phyloP scores from a whole-genome alignment of 1,140 invertebrate species.

The Nasonia giraulti region DNA sequence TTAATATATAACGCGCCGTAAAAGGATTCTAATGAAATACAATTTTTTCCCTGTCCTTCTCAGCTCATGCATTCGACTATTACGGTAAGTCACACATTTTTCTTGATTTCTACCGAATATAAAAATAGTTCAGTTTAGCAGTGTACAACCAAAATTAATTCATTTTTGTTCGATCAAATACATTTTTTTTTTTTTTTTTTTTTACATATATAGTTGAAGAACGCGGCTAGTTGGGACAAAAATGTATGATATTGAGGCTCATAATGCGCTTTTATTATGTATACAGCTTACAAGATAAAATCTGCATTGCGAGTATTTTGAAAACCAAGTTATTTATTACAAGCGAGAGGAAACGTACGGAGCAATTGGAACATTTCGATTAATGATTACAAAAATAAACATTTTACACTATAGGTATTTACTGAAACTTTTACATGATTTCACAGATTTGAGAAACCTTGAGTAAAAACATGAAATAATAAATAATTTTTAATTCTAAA shows the following conservation, averaged over 20 bases:
- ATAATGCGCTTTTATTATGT: background rate
- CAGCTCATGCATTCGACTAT: slow-evolving; percentile 98
- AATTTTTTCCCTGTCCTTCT: slow-evolving; percentile 81
- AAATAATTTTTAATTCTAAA: too few relatives aligned
- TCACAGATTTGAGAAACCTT: too few relatives aligned
- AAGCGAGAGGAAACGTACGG: slow-evolving; percentile 49
- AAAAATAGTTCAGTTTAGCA: slow-evolving; percentile 32
- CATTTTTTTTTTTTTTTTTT: background rate
- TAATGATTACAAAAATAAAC: too few relatives aligned
- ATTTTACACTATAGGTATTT: too few relatives aligned
- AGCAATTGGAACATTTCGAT: slow-evolving; percentile 19
- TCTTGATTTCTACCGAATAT: slow-evolving; percentile 68
- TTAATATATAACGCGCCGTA: slow-evolving; percentile 63
- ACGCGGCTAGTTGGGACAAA: background rate
- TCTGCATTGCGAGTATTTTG: background rate
- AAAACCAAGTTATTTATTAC: background rate
- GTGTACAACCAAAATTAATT: background rate
- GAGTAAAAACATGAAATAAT: too few relatives aligned
- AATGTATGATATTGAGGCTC: background rate
- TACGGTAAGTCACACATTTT: slow-evolving; percentile 96
- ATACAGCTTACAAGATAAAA: background rate
- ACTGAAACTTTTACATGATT: too few relatives aligned
- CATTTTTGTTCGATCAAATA: slow-evolving; percentile 3
- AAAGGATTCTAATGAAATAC: slow-evolving; percentile 71
- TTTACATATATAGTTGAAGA: background rate